Evolutionary conservation across 2,797 vertebrate species (phyloP), one percentile per base, ranked within the genome.

Genomic region (Cephalopachus bancanus): DNA sequence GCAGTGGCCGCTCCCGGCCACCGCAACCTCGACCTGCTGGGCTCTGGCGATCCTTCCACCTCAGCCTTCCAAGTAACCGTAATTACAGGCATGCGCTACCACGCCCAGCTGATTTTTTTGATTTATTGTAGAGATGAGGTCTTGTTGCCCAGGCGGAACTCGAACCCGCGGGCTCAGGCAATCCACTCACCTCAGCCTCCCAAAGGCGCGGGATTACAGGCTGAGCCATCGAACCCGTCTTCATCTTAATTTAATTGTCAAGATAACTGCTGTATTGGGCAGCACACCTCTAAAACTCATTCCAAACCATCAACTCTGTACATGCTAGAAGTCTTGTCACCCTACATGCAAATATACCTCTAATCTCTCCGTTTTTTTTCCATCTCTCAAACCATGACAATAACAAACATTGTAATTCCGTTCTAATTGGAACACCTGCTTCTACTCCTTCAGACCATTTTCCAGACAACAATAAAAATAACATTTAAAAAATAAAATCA

Each of bases 171-270:
- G n/a, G n/a, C n/a, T n/a, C n/a, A n/a, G n/a, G n/a, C n/a, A n/a
- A n/a, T n/a, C n/a, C n/a, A n/a, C n/a, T n/a, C n/a, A n/a, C n/a
- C n/a, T n/a, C n/a, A n/a, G n/a, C n/a, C n/a, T n/a, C n/a, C n/a
- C n/a, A n/a, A n/a, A n/a, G n/a, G n/a, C n/a, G n/a, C n/a, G n/a
- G n/a, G n/a, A n/a, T n/a, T n/a, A n/a, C n/a, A n/a, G n/a, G n/a
- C n/a, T n/a, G n/a, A n/a, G n/a, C n/a, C n/a, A n/a, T n/a, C n/a
- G n/a, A n/a, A n/a, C n/a, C n/a, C n/a, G n/a, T n/a, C n/a, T n/a
- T 76, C 62, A 24, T 59, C 89, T 81, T 55, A 90, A 55, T 79
- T 76, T 59, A 83, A 37, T 74, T 93, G 78, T 64, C 19, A n/a
- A 55, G 51, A 24, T 33, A 22, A 3, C 24, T 59, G 14, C 16